Percentiles rank a stretch among this genome's conserved stretches.
Conservation (phyloP, 2,888 invertebrate species). For the Junonia oenone region DNA sequence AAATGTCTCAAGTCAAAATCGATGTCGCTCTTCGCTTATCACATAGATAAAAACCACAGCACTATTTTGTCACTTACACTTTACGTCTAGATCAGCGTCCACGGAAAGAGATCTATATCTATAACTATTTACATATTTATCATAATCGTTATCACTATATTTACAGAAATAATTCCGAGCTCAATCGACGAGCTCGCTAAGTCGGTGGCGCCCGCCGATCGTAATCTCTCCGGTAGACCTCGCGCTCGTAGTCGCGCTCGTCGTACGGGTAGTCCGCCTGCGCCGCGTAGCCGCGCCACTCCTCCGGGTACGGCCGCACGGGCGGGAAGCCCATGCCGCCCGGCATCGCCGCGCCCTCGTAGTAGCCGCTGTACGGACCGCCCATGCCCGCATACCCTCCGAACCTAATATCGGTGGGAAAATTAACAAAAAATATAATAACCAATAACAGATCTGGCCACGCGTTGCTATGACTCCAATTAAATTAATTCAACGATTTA, state of each 20-base stretch:
- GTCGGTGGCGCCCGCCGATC: conserved; percentile 83
- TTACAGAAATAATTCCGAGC: conserved; percentile 43
- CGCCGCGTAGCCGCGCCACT: conserved; percentile 68
- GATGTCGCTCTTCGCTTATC: conserved; percentile 66
- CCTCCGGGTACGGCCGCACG: conserved; percentile 64
- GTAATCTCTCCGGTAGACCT: conserved; percentile 82
- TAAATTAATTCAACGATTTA: no score
- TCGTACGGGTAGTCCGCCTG: conserved; percentile 74
- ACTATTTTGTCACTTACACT: conserved; percentile 76
- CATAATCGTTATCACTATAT: conserved; percentile 47
- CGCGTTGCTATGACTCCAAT: no score
- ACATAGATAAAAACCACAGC: conserved; percentile 76
- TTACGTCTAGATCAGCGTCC: conserved; percentile 59
- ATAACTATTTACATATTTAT: conserved; percentile 60
- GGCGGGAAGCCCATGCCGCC: conserved; percentile 75
- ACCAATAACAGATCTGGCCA: no score
- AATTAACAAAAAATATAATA: neutral
- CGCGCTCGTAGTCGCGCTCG: conserved; percentile 76
- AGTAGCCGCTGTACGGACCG: conserved; percentile 62
- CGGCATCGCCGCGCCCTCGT: conserved; percentile 64
- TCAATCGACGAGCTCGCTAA: conserved; percentile 36
- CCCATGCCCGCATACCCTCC: conserved; percentile 72
- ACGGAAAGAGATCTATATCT: conserved; percentile 47
- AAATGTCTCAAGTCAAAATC: conserved; percentile 49
- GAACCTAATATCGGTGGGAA: conserved; percentile 40